A percentile compares a stretch with the other conserved stretches of the same genome.
Evolutionary conservation across 1,140 invertebrate species (phyloP).

Genomic region (Meteorus sp.): DNA sequence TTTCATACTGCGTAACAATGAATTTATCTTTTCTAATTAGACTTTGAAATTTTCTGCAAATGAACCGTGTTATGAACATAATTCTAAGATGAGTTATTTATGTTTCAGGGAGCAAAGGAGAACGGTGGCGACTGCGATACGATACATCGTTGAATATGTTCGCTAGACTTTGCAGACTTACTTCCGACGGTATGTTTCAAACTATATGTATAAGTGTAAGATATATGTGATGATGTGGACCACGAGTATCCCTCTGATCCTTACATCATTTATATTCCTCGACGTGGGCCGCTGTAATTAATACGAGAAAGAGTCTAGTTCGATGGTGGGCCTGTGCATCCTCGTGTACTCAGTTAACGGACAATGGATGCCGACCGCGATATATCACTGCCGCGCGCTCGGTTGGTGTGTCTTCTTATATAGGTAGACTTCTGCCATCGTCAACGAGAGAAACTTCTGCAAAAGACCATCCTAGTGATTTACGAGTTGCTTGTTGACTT

Average conservation of each 20-base stretch:
- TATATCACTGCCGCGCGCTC: conserved; percentile 28
- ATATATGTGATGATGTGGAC: conserved; percentile 31
- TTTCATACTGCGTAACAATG: too few species aligned
- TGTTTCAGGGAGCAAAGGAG: too few species aligned
- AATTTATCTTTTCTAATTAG: too few species aligned
- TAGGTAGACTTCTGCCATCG: not conserved
- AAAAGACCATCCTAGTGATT: not conserved
- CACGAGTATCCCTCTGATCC: too few species aligned
- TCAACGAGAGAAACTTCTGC: not conserved
- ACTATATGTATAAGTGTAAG: not conserved
- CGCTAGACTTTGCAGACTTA: conserved; percentile 39
- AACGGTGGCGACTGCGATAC: too few species aligned
- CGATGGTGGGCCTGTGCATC: too few species aligned
- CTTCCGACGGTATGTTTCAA: conserved; percentile 21
- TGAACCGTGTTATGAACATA: too few species aligned
- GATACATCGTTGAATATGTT: conserved; percentile 31
- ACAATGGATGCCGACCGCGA: conserved; percentile 30
- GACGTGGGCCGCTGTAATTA: conserved; percentile 24
- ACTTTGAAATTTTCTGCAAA: too few species aligned
- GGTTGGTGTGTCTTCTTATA: not conserved
- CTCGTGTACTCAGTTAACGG: conserved; percentile 24
- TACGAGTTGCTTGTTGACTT: not conserved
- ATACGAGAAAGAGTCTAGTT: conserved; percentile 18
- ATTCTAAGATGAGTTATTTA: too few species aligned
- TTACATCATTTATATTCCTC: not conserved